Conservation (phyloP, 2,113 vertebrate genomes). For the Cheilinus undulatus region DNA sequence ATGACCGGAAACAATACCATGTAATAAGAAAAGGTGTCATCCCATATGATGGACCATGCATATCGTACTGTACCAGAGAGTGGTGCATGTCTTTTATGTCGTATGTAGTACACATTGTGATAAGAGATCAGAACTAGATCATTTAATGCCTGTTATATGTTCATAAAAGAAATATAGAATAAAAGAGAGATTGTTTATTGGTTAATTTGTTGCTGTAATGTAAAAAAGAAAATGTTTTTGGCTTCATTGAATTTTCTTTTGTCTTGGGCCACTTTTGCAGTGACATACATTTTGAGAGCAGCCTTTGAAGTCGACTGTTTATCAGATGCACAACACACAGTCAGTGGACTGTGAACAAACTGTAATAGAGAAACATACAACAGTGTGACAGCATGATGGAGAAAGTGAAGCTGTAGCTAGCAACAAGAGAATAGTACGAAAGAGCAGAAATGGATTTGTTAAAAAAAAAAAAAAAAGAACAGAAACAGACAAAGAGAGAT, state of each 20-base stretch:
- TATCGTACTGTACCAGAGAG: too few relatives aligned
- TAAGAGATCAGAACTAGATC: too few relatives aligned
- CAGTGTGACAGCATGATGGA: constrained; percentile 30
- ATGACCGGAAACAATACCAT: too few relatives aligned
- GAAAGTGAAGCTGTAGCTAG: constrained; percentile 31
- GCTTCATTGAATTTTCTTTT: constrained; percentile 6
- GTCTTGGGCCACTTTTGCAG: neutral
- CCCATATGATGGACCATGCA: too few relatives aligned
- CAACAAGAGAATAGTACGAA: constrained; percentile 46
- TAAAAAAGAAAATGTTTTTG: neutral
- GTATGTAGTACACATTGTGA: too few relatives aligned
- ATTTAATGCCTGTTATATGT: too few relatives aligned
- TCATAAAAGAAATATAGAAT: neutral
- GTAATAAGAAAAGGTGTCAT: too few relatives aligned
- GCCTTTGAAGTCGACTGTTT: constrained; percentile 28
- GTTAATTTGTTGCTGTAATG: neutral
- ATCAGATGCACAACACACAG: constrained; percentile 35
- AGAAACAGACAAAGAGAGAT: neutral
- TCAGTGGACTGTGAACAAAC: constrained; percentile 53
- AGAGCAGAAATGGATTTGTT: constrained; percentile 29
- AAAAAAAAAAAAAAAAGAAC: constrained; percentile 3
- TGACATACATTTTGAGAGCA: constrained; percentile 25
- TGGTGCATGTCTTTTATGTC: too few relatives aligned
- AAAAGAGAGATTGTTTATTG: neutral
- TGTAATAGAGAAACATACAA: constrained; percentile 51